These are phyloP conservation scores for Pachycephala philippinensis DNA, from an alignment of 2,113 vertebrate genomes.

Conservation along the genomic window DNA sequence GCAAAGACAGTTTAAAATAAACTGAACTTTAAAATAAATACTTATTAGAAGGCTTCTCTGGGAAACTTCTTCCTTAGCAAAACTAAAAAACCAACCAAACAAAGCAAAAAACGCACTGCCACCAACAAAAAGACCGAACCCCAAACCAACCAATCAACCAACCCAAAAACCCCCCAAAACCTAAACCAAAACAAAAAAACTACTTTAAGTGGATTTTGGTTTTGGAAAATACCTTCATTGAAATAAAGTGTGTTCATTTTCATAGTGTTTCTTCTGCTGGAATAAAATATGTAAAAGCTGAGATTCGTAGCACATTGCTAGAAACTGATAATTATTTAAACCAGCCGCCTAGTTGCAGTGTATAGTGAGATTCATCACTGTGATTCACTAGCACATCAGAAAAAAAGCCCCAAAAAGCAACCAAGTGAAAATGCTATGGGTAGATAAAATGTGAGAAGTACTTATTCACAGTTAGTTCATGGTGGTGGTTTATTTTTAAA, in stretches of 20 bases:
- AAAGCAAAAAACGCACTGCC: too few relatives aligned
- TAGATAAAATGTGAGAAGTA: not conserved
- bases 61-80: not conserved
- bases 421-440: not conserved
- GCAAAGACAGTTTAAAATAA: not conserved
- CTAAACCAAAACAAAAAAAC: not conserved
- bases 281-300: not conserved
- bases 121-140: not conserved
- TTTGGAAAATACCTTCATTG: not conserved
- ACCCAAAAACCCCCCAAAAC: not conserved
- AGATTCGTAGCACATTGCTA: not conserved
- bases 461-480: not conserved
- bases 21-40: not conserved
- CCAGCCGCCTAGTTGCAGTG: not conserved
- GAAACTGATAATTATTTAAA: constrained; percentile 22
- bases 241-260: not conserved
- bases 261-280: not conserved
- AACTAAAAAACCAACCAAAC: not conserved
- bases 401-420: not conserved
- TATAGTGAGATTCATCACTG: not conserved
- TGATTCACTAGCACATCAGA: not conserved
- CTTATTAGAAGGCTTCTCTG: not conserved
- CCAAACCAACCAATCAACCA: not conserved
- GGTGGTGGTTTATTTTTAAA: not conserved
- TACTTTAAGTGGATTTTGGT: not conserved